phyloP scores from a whole-genome alignment of 1,140 invertebrate species.

The Melanaphis sacchari region DNA sequence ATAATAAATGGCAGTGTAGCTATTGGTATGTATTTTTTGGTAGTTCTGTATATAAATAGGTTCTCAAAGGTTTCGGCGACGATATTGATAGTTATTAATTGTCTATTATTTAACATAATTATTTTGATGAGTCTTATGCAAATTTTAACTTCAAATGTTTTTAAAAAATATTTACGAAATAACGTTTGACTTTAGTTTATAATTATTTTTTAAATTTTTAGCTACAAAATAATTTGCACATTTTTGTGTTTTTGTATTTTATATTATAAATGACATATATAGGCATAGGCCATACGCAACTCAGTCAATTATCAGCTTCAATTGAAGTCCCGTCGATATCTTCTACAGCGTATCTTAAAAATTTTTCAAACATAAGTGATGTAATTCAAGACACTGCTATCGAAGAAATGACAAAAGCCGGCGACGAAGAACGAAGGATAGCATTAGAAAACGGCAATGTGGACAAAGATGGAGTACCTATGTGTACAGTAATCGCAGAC shows the following conservation, averaged over 20 bases:
- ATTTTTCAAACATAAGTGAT: not conserved
- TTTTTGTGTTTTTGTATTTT: no score
- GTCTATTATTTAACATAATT: not conserved
- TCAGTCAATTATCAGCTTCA: slow-evolving; percentile 4
- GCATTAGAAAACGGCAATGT: no score
- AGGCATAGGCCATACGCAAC: slow-evolving; percentile 17
- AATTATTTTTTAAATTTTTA: no score
- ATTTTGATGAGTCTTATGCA: not conserved
- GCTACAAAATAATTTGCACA: no score
- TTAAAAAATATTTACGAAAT: no score
- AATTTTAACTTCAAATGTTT: no score
- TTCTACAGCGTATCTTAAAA: not conserved
- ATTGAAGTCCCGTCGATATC: not conserved
- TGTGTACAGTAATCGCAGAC: no score
- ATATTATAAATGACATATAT: not conserved
- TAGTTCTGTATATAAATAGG: not conserved
- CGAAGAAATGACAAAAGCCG: slow-evolving; percentile 3
- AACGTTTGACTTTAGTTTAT: no score
- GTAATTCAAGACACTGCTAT: no score
- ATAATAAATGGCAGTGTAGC: slow-evolving; percentile 26
- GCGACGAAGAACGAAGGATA: not conserved
- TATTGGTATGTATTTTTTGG: not conserved
- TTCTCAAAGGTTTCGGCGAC: not conserved
- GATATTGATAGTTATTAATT: not conserved
- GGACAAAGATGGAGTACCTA: no score